A percentile compares a stretch with the other conserved stretches of the same genome.
phyloP scores from a whole-genome alignment of 2,113 vertebrate genomes.

The Heterotis niloticus region DNA sequence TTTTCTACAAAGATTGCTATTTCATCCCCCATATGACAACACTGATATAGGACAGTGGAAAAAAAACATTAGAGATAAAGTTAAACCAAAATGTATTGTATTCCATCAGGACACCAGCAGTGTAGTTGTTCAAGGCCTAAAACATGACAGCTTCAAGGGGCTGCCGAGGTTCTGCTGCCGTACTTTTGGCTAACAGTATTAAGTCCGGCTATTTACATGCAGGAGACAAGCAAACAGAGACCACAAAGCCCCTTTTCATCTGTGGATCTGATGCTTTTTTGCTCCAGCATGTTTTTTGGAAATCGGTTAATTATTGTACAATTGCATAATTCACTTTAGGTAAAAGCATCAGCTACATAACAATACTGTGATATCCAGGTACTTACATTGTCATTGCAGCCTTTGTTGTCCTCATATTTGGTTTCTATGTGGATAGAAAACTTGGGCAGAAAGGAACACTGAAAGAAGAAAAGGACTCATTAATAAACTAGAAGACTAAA shows the following conservation, averaged over 20 bases:
- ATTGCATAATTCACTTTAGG: background rate
- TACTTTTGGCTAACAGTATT: too few species aligned
- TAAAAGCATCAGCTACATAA: background rate
- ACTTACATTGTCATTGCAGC: constrained; percentile 81
- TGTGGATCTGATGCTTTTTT: background rate
- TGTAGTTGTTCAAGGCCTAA: too few species aligned
- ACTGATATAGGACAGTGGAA: too few species aligned
- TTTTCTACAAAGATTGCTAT: background rate
- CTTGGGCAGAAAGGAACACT: constrained; percentile 89
- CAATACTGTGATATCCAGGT: constrained; percentile 7
- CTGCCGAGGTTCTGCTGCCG: too few species aligned
- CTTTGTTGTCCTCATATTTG: constrained; percentile 89
- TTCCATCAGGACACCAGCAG: too few species aligned
- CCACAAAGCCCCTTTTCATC: background rate
- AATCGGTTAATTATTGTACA: background rate
- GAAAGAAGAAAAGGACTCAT: constrained; percentile 38
- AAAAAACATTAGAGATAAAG: too few species aligned
- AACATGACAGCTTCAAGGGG: too few species aligned
- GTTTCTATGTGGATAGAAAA: constrained; percentile 93
- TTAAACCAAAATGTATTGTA: too few species aligned
- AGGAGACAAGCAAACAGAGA: background rate
- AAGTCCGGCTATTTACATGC: background rate
- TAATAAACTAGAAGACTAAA: background rate
- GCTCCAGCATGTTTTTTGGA: background rate
- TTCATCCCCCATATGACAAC: background rate